Conservation (phyloP, 2,888 invertebrate species). For the Alitta virens region DNA sequence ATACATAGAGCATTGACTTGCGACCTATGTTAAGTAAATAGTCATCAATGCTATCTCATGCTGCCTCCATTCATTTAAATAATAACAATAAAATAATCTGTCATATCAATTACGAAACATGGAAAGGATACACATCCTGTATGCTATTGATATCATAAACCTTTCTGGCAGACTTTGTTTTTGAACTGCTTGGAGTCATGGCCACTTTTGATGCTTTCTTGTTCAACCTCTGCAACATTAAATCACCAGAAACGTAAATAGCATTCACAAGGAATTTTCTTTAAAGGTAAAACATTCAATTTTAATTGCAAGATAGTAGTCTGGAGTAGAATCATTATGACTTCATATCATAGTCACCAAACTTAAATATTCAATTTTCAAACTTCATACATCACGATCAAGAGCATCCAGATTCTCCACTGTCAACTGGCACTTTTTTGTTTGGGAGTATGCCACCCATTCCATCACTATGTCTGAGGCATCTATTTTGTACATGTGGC, state of each 20-base stretch:
- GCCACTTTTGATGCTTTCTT: constrained; percentile 29
- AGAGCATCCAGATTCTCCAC: constrained; percentile 63
- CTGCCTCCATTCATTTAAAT: too few species aligned
- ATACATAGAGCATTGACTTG: too few species aligned
- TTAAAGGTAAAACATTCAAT: background rate
- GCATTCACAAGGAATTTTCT: too few species aligned
- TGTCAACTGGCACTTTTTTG: constrained; percentile 66
- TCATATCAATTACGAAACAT: too few species aligned
- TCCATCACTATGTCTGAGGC: constrained; percentile 72
- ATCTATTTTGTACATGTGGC: constrained; percentile 64
- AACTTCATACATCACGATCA: constrained; percentile 73
- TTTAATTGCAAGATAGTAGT: background rate
- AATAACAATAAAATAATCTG: too few species aligned
- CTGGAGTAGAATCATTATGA: background rate
- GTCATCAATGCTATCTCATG: too few species aligned
- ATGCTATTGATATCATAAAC: constrained; percentile 36
- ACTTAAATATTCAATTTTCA: background rate
- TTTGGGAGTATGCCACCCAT: constrained; percentile 77
- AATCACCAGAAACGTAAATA: too few species aligned
- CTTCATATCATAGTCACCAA: background rate
- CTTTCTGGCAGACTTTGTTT: constrained; percentile 27
- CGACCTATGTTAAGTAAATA: too few species aligned
- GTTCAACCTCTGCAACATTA: constrained; percentile 37
- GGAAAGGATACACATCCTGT: constrained; percentile 36
- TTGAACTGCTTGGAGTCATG: constrained; percentile 29